Percentiles rank a stretch among this genome's conserved stretches.
Conservation (phyloP, 2,888 invertebrate genomes). For the Asteroscopus sphinx region DNA sequence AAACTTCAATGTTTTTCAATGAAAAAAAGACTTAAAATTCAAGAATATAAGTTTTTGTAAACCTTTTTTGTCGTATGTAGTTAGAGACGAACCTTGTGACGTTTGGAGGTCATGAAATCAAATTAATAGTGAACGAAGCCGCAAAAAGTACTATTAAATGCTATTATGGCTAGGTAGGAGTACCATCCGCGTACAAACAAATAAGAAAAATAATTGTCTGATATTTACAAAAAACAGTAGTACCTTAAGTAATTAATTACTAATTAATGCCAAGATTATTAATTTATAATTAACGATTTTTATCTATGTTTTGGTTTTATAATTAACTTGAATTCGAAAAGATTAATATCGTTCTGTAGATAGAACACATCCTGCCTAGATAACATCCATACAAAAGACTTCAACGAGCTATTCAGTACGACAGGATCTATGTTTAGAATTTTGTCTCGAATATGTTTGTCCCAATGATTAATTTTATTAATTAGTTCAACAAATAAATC, state of each 20-base stretch:
- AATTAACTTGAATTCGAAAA: not conserved
- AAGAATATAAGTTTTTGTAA: conserved; percentile 47
- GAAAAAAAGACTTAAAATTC: conserved; percentile 42
- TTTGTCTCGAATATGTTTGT: not conserved
- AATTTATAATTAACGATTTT: conserved; percentile 1
- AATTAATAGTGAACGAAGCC: conserved; percentile 56
- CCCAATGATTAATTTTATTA: not conserved
- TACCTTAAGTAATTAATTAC: not conserved
- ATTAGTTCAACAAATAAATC: no score
- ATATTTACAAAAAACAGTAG: conserved; percentile 19
- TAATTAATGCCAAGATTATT: conserved; percentile 9
- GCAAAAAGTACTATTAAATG: conserved; percentile 46
- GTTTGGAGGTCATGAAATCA: conserved; percentile 68
- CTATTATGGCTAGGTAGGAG: conserved; percentile 26
- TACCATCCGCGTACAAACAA: conserved; percentile 37
- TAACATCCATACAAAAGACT: conserved; percentile 52
- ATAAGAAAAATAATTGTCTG: conserved; percentile 19
- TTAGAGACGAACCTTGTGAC: conserved; percentile 62
- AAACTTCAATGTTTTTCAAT: conserved; percentile 50
- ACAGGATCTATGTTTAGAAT: not conserved
- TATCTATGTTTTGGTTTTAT: not conserved
- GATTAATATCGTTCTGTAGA: not conserved
- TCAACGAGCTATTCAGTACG: conserved; percentile 45
- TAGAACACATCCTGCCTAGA: not conserved
- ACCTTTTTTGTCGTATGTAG: conserved; percentile 46